Conservation (phyloP, 2,888 invertebrate genomes). For the Zygothrica quintamaculata region DNA sequence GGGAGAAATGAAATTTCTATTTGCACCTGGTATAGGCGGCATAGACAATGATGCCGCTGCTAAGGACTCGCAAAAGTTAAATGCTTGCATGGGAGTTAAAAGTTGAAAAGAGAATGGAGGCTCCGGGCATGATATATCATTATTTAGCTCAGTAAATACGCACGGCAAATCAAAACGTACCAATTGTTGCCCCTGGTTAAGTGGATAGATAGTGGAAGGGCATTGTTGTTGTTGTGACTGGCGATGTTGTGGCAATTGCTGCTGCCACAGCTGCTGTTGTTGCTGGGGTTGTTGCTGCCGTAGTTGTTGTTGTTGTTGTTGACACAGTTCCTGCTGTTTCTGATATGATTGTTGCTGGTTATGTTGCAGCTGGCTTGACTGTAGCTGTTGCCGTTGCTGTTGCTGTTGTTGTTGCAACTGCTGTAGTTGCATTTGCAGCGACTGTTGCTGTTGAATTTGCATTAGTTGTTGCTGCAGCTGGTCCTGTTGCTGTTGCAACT, state of each 20-base stretch:
- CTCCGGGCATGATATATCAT: neutral
- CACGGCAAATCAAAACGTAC: neutral
- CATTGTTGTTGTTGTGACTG: no score
- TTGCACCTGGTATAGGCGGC: no score
- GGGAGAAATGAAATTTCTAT: no score
- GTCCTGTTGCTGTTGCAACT: no score
- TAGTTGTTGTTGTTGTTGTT: neutral
- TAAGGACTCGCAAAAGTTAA: constrained; percentile 11
- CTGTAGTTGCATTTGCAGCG: neutral
- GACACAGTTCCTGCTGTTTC: neutral
- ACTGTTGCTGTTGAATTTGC: neutral
- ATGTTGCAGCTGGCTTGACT: neutral
- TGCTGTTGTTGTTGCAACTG: neutral
- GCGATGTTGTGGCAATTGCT: no score
- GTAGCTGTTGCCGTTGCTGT: neutral
- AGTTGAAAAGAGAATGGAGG: neutral
- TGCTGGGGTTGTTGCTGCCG: no score
- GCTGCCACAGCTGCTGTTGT: neutral
- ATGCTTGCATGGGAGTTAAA: neutral
- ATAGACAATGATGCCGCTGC: neutral
- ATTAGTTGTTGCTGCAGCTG: neutral
- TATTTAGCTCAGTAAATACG: neutral
- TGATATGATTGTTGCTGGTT: neutral
- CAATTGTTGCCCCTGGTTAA: neutral
- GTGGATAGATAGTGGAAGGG: no score